Base-by-base conservation (phyloP, 2,797 vertebrate genomes). In the Coregonus ussuriensis region DNA sequence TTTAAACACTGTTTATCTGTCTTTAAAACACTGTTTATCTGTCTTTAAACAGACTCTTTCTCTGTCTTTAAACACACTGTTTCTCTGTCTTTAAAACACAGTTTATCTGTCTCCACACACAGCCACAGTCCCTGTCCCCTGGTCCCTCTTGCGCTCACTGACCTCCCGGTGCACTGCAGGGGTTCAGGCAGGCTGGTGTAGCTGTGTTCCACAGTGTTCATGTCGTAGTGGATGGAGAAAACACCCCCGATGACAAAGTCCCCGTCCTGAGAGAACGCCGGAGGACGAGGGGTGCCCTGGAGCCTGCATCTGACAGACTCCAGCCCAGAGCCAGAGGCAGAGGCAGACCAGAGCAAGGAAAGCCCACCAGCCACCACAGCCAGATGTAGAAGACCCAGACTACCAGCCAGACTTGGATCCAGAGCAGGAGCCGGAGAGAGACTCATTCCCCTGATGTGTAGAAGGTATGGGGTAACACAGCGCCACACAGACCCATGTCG, bases 211-310 rank as follows among this genome's bases (percentile, higher is more conserved):
- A 80, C 71, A 29, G 77, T 82, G 18, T 82, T 56, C 66, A 78
- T 79, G 51, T 87, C 82, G 65, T 73, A 18, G 37, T 92, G 90
- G 3, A 93, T 85, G 25, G 89, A 84, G 66, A 93, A 92, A 74
- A 89, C 86, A 4, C 88, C 91, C 2, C 89, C 92, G 47, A 92
- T 80, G 74, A 88, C 9, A 37, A 85, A 91, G 75, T 91, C 90
- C 54, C 91, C 90, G 16, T 88, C 83, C 83, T 80, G 21, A 11
- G 85, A 81, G 65, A 91, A 91, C 0, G 74, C 84, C 53, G 89
- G 84, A 25, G 14, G 66, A 4, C 41, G 75, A 68, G 71, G 21
- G 0, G 59, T 63, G 62, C 85, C 88, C 67, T 80, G 84, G n/a
- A 87, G 76, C 21, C 35, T 78, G 78, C 91, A 91, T 71, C 62